Evolutionary conservation across 2,113 vertebrate species (phyloP), one percentile per base, ranked within the genome.

Genomic region (Malaclemys terrapin): DNA sequence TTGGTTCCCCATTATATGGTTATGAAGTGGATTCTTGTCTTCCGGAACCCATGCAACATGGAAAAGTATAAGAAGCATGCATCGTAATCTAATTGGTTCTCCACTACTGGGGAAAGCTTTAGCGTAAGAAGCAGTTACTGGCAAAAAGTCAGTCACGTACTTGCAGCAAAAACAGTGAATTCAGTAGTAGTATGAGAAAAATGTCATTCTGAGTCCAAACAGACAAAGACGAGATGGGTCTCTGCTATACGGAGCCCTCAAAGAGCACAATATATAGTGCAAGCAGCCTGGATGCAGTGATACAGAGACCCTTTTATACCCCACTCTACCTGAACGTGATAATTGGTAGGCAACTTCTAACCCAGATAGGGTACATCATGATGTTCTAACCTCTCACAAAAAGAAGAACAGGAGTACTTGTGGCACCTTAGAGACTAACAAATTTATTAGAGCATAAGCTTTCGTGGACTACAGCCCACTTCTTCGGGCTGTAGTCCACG

Each of bases 361-460:
- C 1, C 2, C 14, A 52, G 4, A 35, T 52, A 31, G 6, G 38
- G 0, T 29, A 76, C 27, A 8, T 78, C 20, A 81, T 1, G 1
- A 4, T 13, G 50, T 17, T 89, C 76, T 75, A 38, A 35, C 35
- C 2, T 69, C 65, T 19, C 17, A 5, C 16, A 69, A 38, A 38
- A 38, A 38, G 38, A 38, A 38, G 38, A 38, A 38, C 38, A 38
- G 38, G 38, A 38, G 38, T 38, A 38, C 38, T 38, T 38, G 38
- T 38, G 38, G 38, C 38, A 38, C 38, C 38, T 38, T 38, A 38
- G 38, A 38, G 38, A 38, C 38, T 38, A 38, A 38, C 38, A n/a
- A n/a, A 38, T 38, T 38, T 38, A 38, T 38, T 38, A 38, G 4
- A 38, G 38, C 38, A 38, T 38, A 38, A 38, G 38, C 38, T 38